Evolutionary conservation across 2,888 invertebrate species (phyloP).

Genomic region (Microchrysa polita): DNA sequence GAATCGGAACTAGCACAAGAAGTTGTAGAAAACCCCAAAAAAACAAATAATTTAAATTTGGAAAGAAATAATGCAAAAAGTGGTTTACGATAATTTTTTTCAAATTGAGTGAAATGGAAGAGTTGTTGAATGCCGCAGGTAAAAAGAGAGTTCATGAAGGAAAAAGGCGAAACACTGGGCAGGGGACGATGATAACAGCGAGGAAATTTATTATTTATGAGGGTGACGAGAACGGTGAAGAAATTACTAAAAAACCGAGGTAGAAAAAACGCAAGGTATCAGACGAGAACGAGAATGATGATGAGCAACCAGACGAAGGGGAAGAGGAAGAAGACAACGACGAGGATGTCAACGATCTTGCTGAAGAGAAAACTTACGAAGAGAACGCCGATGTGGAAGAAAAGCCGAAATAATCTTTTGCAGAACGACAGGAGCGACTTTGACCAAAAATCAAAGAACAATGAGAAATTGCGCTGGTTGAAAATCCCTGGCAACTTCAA

Average conservation of each 20-base stretch:
- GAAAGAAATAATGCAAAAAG: conserved; percentile 51
- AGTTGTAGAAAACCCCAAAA: conserved; percentile 53
- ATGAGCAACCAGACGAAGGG: conserved; percentile 53
- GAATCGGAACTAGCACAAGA: conserved; percentile 54
- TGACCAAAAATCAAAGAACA: conserved; percentile 74
- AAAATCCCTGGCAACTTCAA: conserved; percentile 91
- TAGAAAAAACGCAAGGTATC: conserved; percentile 53
- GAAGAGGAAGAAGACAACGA: conserved; percentile 55
- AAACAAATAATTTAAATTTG: too few species aligned
- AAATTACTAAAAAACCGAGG: not conserved
- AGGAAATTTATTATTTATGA: conserved; percentile 73
- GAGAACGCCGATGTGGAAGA: conserved; percentile 53
- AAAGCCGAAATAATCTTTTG: conserved; percentile 71
- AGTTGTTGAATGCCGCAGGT: conserved; percentile 83
- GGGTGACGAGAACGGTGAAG: conserved; percentile 65
- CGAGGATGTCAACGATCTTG: conserved; percentile 50
- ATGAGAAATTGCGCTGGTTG: conserved; percentile 78
- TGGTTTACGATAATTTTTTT: conserved; percentile 92
- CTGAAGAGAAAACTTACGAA: conserved; percentile 52
- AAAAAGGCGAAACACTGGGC: conserved; percentile 54
- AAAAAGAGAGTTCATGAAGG: conserved; percentile 67
- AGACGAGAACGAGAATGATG: too few species aligned
- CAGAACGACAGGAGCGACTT: conserved; percentile 78
- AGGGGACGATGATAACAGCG: conserved; percentile 67
- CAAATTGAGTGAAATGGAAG: conserved; percentile 88